A percentile compares a stretch with the other conserved stretches of the same genome.
Evolutionary conservation across 1,140 invertebrate genomes (phyloP).

Genomic region (Hypsibius dujardini): DNA sequence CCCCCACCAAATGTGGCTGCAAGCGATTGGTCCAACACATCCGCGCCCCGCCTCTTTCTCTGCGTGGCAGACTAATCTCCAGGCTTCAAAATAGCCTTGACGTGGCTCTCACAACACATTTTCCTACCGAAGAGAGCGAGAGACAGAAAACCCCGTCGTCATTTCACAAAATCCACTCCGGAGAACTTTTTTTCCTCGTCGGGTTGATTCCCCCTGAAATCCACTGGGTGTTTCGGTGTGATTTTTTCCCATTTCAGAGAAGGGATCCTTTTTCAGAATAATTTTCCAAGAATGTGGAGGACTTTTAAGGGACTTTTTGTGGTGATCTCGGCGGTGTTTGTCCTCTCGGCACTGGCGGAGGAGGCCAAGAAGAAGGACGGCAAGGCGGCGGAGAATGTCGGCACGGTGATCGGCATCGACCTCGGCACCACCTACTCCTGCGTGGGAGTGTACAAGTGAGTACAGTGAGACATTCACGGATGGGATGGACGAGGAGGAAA

Average conservation of each 20-base stretch:
- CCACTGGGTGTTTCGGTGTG: not conserved
- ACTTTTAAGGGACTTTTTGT: not conserved
- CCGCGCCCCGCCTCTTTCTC: too few relatives aligned
- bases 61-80: too few relatives aligned
- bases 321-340: not conserved
- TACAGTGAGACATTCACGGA: too few relatives aligned
- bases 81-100: not conserved
- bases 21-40: too few relatives aligned
- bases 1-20: too few relatives aligned
- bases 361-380: constrained; percentile 6
- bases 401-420: constrained; percentile 93
- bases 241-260: constrained; percentile 6
- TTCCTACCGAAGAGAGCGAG: too few relatives aligned
- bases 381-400: constrained; percentile 46
- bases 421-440: constrained; percentile 97
- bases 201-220: not conserved
- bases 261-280: too few relatives aligned
- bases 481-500: too few relatives aligned
- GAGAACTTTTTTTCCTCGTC: not conserved
- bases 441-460: constrained; percentile 15
- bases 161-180: not conserved
- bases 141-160: too few relatives aligned
- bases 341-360: not conserved
- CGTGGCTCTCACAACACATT: too few relatives aligned
- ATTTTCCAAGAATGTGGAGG: constrained; percentile 11